Evolutionary conservation across 2,113 vertebrate species (phyloP).

Genomic region (Nymphicus hollandicus): DNA sequence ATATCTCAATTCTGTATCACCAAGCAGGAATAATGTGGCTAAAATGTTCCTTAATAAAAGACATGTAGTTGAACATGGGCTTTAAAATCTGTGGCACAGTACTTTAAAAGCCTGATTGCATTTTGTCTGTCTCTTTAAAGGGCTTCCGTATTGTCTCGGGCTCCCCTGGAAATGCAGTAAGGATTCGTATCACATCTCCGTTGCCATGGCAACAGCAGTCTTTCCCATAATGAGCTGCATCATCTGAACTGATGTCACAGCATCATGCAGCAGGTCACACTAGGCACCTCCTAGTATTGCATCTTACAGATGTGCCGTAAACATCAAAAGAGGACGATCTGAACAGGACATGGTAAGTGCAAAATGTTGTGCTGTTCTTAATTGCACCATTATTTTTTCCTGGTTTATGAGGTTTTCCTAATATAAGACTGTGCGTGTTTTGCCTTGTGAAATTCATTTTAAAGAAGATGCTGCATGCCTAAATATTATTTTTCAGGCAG

Average conservation of each 20-base stretch:
- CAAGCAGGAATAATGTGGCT: neutral
- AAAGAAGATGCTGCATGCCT: conserved; percentile 69
- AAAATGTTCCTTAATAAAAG: neutral
- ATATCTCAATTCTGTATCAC: neutral
- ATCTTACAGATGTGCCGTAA: conserved; percentile 83
- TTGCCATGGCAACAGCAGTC: conserved; percentile 91
- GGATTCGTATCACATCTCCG: conserved; percentile 90
- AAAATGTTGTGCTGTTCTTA: conserved; percentile 50
- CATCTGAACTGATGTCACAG: conserved; percentile 92
- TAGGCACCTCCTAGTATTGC: conserved; percentile 86
- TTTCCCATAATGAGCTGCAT: conserved; percentile 96
- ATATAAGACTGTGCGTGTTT: conserved; percentile 58
- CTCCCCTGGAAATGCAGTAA: conserved; percentile 86
- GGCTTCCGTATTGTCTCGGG: conserved; percentile 79
- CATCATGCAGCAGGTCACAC: conserved; percentile 89
- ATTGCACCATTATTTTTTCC: conserved; percentile 17
- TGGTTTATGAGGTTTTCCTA: conserved; percentile 43
- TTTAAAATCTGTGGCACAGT: neutral
- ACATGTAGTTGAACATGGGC: neutral
- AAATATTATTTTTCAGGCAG: conserved; percentile 75
- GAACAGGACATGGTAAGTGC: conserved; percentile 87
- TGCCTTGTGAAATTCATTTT: conserved; percentile 71
- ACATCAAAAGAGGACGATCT: conserved; percentile 83
- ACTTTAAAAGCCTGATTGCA: conserved; percentile 58
- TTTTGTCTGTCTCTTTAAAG: conserved; percentile 79